phyloP scores from a whole-genome alignment of 2,797 vertebrate species.

The Phrynocephalus forsythii region DNA sequence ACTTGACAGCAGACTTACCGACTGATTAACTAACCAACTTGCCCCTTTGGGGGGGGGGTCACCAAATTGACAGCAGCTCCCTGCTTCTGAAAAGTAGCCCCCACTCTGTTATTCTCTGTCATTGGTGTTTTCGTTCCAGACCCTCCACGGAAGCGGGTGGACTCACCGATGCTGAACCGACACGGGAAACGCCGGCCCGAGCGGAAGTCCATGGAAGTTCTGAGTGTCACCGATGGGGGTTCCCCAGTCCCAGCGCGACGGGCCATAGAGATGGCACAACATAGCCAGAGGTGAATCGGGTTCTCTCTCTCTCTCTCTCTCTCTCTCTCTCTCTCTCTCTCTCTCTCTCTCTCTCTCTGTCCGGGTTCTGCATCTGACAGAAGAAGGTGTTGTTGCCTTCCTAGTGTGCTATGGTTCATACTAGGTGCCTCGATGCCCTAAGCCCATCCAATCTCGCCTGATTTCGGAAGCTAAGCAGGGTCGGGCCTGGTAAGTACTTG shows the following conservation, averaged over 20 bases:
- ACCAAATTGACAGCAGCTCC: not conserved
- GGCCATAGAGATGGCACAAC: constrained; percentile 89
- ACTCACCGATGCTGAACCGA: constrained; percentile 92
- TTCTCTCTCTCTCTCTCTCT: too few relatives aligned
- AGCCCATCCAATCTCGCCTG: too few relatives aligned
- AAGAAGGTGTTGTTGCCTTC: not conserved
- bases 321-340: too few relatives aligned
- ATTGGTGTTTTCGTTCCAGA: constrained; percentile 67
- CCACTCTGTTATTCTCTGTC: constrained; percentile 6
- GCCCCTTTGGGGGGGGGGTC: too few relatives aligned
- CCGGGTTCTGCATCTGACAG: not conserved
- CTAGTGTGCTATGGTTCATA: not conserved
- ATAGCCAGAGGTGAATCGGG: constrained; percentile 87
- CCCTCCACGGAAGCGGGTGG: constrained; percentile 91
- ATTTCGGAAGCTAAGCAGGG: too few relatives aligned
- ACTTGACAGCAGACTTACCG: too few relatives aligned
- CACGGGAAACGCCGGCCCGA: constrained; percentile 91
- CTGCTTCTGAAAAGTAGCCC: not conserved
- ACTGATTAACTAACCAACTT: too few relatives aligned
- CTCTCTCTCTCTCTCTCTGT: too few relatives aligned
- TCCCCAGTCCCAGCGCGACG: constrained; percentile 90
- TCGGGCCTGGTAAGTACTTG: too few relatives aligned
- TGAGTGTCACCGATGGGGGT: constrained; percentile 89
- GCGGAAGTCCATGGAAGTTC: constrained; percentile 92
- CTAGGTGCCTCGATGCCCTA: too few relatives aligned